Conservation (phyloP, 1,140 invertebrate genomes). For the Acromyrmex heyeri region DNA sequence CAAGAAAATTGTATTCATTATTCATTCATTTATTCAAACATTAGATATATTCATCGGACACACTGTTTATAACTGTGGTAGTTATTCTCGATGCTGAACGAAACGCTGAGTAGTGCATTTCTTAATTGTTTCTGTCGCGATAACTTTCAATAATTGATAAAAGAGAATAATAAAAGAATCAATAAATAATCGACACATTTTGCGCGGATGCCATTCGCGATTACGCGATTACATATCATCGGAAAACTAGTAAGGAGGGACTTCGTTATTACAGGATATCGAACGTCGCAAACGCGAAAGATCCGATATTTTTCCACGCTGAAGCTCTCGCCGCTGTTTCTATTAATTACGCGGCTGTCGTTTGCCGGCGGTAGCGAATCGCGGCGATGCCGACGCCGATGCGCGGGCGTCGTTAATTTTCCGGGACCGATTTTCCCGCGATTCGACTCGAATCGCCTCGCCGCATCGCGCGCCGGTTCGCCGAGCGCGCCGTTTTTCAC, state of each 20-base stretch:
- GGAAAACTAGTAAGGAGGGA: neutral
- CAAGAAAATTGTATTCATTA: too few relatives aligned
- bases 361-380: slow-evolving; percentile 24
- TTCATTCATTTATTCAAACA: too few relatives aligned
- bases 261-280: slow-evolving; percentile 42
- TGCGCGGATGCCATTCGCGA: neutral
- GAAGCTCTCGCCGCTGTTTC: slow-evolving; percentile 51
- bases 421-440: slow-evolving; percentile 54
- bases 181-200: neutral
- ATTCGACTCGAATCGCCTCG: slow-evolving; percentile 54
- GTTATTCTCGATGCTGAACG: neutral
- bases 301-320: slow-evolving; percentile 62
- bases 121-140: slow-evolving; percentile 27
- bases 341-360: slow-evolving; percentile 72
- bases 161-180: slow-evolving; percentile 16
- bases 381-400: slow-evolving; percentile 19
- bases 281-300: neutral
- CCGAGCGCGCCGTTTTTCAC: slow-evolving; percentile 69
- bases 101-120: slow-evolving; percentile 1
- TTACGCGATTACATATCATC: neutral
- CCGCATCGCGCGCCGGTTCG: slow-evolving; percentile 24
- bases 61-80: neutral
- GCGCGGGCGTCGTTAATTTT: slow-evolving; percentile 67
- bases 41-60: too few relatives aligned
- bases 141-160: slow-evolving; percentile 18